phyloP scores from a whole-genome alignment of 2,797 vertebrate species.

The Squalus acanthias region DNA sequence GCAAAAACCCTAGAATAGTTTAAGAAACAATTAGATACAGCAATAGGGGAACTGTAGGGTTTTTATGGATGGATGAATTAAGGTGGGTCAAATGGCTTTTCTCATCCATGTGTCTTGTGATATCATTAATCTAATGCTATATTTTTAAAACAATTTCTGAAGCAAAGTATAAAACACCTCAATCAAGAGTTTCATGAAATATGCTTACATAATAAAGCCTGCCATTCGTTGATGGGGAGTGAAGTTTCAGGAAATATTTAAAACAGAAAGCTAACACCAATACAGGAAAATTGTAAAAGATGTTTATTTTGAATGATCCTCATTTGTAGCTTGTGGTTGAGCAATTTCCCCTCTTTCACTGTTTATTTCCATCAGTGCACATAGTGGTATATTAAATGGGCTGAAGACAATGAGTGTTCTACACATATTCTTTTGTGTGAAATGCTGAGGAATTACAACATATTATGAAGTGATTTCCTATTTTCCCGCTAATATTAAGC shows the following conservation, averaged over 20 bases:
- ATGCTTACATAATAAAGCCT: neutral
- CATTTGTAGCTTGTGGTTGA: neutral
- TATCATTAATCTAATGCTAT: neutral
- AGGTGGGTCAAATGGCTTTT: neutral
- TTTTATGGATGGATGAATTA: neutral
- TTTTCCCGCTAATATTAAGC: neutral
- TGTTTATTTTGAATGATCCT: neutral
- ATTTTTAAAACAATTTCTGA: neutral
- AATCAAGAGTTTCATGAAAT: neutral
- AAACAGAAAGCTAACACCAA: neutral
- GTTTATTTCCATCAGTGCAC: neutral
- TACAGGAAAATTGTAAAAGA: neutral
- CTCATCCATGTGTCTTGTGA: no score
- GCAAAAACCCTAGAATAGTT: neutral
- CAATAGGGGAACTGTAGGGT: neutral
- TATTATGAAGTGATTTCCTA: neutral
- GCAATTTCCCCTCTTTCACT: neutral
- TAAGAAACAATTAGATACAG: neutral
- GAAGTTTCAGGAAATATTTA: neutral
- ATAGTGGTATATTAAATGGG: neutral
- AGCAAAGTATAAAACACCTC: neutral
- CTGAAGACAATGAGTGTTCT: neutral
- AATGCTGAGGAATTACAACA: neutral
- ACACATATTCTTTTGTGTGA: neutral
- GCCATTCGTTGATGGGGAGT: neutral